Evolutionary conservation across 1,140 invertebrate genomes (phyloP), one percentile per base, ranked within the genome.

Genomic region (Spodoptera litura): DNA sequence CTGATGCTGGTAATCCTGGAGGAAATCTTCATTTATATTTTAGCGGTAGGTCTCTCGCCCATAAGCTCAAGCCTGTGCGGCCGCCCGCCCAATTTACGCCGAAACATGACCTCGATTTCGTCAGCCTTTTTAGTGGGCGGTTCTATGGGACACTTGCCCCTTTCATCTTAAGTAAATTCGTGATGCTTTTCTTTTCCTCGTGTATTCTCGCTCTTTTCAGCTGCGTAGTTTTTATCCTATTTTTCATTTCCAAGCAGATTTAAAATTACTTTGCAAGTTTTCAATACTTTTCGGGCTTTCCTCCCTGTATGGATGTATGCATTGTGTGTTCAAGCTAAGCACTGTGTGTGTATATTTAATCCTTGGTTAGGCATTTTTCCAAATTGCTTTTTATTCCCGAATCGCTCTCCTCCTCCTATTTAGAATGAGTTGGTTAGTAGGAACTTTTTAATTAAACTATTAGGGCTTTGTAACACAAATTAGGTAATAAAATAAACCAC

Each of bases 81-180:
- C 73, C 74, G 62, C 76, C 81, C 78, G 81, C 74, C 75, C 78
- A 82, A 82, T 79, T 72, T 62, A 59, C 78, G 75, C 52, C 76
- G 66, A 44, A 13, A 71, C 20, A 58, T 52, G 56, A 70, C 64
- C 74, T 70, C 68, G 55, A 80, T 83, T 80, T 76, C 78, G 58
- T 80, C 82, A 73, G 80, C 78, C 80, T 79, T 51, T 73, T 72
- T 84, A 80, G 80, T 76, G 72, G 61, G 75, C 78, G 52, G 52
- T 56, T 77, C 73, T 55, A 76, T 44, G 74, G 74, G 49, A 53
- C 61, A 77, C 52, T 68, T 66, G 52, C 62, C 52, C 74, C 74
- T 77, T 77, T 77, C 73, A 58, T 62, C 68, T 78, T 56, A 25
- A 49, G 72, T 55, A 38, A 66, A 66, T 77, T 55, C 68, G 12